A percentile compares a stretch with the other conserved stretches of the same genome.
These are phyloP conservation scores for Cyprinus carpio DNA, from an alignment of 2,113 vertebrate genomes.

Conservation along the genomic window DNA sequence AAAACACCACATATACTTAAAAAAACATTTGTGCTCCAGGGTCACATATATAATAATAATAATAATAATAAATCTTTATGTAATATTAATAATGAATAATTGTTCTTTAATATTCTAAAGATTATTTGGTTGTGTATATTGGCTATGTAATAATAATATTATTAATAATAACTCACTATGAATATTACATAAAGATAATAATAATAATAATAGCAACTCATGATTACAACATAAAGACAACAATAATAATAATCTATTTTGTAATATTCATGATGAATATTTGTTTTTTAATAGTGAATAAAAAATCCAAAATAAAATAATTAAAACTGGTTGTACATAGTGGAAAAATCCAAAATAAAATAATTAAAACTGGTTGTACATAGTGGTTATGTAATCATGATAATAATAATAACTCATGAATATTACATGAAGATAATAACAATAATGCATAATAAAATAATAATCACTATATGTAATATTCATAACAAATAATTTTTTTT, in stretches of 20 bases:
- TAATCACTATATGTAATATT: neutral
- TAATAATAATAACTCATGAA: neutral
- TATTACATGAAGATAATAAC: neutral
- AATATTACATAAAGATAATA: neutral
- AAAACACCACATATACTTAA: too few relatives aligned
- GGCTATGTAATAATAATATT: too few relatives aligned
- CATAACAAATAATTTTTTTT: too few relatives aligned
- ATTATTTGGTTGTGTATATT: too few relatives aligned
- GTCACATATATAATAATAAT: neutral
- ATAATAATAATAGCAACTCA: neutral
- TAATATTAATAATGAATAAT: neutral
- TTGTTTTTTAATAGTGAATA: too few relatives aligned
- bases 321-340: neutral
- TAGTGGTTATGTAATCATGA: neutral
- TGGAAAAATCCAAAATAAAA: neutral
- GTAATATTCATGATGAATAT: too few relatives aligned
- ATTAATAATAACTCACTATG: too few relatives aligned
- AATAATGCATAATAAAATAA: neutral
- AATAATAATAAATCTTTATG: neutral
- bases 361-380: neutral
- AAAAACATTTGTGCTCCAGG: too few relatives aligned
- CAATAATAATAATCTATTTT: too few relatives aligned
- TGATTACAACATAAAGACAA: constrained; percentile 10
- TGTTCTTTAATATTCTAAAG: neutral
- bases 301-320: too few relatives aligned